A percentile compares a stretch with the other conserved stretches of the same genome.
phyloP scores from a whole-genome alignment of 2,113 vertebrate species.

The Erythrolamprus reginae region DNA sequence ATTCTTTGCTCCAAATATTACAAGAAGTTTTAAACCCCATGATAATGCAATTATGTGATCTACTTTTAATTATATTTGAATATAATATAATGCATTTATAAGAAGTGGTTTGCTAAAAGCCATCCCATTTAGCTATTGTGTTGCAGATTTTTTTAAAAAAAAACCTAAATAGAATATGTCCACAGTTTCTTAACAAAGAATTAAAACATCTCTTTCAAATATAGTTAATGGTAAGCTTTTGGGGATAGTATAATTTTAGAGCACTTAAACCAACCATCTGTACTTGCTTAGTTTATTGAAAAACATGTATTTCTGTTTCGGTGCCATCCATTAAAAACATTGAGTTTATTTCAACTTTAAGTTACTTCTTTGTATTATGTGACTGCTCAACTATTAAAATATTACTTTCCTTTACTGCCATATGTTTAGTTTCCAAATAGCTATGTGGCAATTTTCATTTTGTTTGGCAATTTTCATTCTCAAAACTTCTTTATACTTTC shows the following conservation, averaged over 20 bases:
- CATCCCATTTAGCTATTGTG: neutral
- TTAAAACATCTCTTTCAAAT: neutral
- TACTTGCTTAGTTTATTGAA: neutral
- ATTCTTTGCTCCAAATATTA: conserved; percentile 22
- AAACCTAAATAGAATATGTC: conserved; percentile 7
- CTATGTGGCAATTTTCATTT: neutral
- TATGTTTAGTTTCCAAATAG: neutral
- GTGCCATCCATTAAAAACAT: neutral
- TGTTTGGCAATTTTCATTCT: neutral
- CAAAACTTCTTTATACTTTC: neutral
- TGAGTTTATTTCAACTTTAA: neutral
- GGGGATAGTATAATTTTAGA: neutral
- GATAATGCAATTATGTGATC: conserved; percentile 3
- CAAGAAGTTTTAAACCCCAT: conserved; percentile 20
- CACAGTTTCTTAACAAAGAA: neutral
- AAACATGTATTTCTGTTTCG: neutral
- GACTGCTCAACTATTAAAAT: neutral
- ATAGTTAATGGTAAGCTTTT: neutral
- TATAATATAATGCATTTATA: conserved; percentile 18
- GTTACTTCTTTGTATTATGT: neutral
- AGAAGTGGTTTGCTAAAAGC: conserved; percentile 28
- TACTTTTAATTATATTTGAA: conserved; percentile 36
- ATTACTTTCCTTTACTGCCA: neutral
- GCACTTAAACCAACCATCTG: neutral
- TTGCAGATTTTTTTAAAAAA: neutral